phyloP scores from a whole-genome alignment of 1,140 invertebrate genomes.

The Drepana arcuata region DNA sequence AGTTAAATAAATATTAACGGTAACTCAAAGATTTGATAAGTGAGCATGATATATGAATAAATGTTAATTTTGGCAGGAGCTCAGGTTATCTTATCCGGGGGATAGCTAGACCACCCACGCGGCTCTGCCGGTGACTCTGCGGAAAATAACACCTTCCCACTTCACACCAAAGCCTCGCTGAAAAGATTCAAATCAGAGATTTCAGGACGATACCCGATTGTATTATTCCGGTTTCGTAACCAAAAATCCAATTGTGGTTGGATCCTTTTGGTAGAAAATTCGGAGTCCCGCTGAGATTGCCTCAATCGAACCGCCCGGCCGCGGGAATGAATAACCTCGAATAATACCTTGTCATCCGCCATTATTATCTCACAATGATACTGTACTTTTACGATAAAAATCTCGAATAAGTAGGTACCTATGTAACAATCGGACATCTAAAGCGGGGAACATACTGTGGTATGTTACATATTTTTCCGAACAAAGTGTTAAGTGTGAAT shows the following conservation, averaged over 20 bases:
- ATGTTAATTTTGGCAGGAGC: not conserved
- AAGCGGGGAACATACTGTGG: too few relatives aligned
- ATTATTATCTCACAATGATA: conserved; percentile 71
- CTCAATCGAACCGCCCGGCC: conserved; percentile 40
- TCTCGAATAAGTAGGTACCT: too few relatives aligned
- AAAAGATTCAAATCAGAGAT: conserved; percentile 69
- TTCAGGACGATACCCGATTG: conserved; percentile 66
- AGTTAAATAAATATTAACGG: too few relatives aligned
- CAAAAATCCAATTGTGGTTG: conserved; percentile 69
- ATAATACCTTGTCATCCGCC: conserved; percentile 69
- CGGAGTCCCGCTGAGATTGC: conserved; percentile 65
- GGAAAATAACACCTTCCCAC: conserved; percentile 51
- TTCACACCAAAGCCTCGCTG: conserved; percentile 55
- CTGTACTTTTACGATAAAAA: conserved; percentile 67
- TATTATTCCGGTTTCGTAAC: conserved; percentile 69
- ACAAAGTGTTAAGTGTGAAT: too few relatives aligned
- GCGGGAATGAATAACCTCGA: conserved; percentile 59
- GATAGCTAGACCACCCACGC: too few relatives aligned
- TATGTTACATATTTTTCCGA: too few relatives aligned
- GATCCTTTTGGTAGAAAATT: conserved; percentile 61
- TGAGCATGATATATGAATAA: not conserved
- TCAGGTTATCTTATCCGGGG: conserved; percentile 1
- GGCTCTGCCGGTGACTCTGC: conserved; percentile 48
- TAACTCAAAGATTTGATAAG: not conserved
- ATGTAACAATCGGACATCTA: conserved; percentile 43